These are phyloP conservation scores for Acanthococcus lagerstroemiae DNA, from an alignment of 2,888 invertebrate species.

Conservation along the genomic window DNA sequence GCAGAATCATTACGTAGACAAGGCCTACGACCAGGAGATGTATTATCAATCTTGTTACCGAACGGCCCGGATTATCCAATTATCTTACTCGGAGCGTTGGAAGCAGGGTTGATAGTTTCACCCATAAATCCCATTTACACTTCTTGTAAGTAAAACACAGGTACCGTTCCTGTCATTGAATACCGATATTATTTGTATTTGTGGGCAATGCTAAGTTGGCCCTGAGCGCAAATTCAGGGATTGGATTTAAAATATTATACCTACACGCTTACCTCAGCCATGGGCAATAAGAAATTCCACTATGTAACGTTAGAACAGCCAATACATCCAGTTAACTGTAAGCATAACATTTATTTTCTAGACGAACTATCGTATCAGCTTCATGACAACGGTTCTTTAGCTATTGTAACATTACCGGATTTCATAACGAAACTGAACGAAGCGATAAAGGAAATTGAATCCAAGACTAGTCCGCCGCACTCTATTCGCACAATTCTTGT, in stretches of 20 bases:
- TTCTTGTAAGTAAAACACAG: constrained; percentile 39
- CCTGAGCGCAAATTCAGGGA: too few species aligned
- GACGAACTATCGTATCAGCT: constrained; percentile 39
- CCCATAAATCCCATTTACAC: constrained; percentile 67
- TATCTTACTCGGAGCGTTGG: constrained; percentile 53
- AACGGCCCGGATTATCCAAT: constrained; percentile 67
- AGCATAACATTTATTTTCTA: too few species aligned
- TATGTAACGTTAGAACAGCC: too few species aligned
- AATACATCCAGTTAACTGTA: too few species aligned
- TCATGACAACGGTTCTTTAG: constrained; percentile 35
- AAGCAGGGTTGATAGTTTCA: constrained; percentile 59
- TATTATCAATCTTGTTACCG: constrained; percentile 59
- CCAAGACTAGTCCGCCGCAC: neutral
- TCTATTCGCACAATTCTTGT: constrained; percentile 1
- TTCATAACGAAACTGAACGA: constrained; percentile 35
- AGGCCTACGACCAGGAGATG: constrained; percentile 54
- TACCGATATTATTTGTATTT: neutral
- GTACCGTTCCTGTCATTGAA: neutral
- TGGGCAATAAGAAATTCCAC: too few species aligned
- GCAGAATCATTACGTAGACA: constrained; percentile 58
- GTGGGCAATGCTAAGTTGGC: too few species aligned
- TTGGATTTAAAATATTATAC: too few species aligned
- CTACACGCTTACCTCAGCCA: too few species aligned
- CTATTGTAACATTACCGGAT: constrained; percentile 36
- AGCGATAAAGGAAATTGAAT: constrained; percentile 19